Conservation (phyloP, 2,888 invertebrate genomes). For the Drosophila pseudotalamancana region DNA sequence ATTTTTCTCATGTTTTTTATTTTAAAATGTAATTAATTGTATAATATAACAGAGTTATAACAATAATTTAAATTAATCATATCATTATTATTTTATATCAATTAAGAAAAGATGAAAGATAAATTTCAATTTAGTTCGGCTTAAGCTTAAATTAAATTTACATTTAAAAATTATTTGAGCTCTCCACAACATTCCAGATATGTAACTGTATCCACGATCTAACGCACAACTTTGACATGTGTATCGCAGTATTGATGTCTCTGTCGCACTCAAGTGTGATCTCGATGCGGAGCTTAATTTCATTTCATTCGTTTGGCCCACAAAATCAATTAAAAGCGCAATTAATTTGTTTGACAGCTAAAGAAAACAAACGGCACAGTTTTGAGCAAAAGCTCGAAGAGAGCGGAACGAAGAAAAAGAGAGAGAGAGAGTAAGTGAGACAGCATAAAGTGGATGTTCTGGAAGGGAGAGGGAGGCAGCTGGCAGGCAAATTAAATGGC, state of each 20-base stretch:
- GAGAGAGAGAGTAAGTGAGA: not conserved
- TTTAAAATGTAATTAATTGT: no score
- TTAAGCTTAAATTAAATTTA: not conserved
- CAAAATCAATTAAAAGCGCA: constrained; percentile 77
- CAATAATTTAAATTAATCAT: no score
- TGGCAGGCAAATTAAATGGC: constrained; percentile 55
- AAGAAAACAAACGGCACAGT: constrained; percentile 72
- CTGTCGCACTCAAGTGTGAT: constrained; percentile 2
- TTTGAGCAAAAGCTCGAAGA: constrained; percentile 42
- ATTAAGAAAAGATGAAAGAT: not conserved
- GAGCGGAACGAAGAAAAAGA: not conserved
- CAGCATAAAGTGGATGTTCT: no score
- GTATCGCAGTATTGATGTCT: not conserved
- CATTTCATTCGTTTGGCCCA: constrained; percentile 57
- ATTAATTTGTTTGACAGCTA: constrained; percentile 79
- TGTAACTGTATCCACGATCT: constrained; percentile 14
- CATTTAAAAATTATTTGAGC: not conserved
- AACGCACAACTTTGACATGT: not conserved
- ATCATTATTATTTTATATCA: no score
- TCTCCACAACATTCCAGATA: not conserved
- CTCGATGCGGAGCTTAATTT: constrained; percentile 33
- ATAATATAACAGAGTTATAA: no score
- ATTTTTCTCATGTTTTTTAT: no score
- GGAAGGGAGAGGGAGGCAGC: not conserved
- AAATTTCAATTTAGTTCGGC: not conserved